These are phyloP conservation scores for Myripristis jacobus DNA, from an alignment of 2,797 vertebrate genomes.

Conservation along the genomic window DNA sequence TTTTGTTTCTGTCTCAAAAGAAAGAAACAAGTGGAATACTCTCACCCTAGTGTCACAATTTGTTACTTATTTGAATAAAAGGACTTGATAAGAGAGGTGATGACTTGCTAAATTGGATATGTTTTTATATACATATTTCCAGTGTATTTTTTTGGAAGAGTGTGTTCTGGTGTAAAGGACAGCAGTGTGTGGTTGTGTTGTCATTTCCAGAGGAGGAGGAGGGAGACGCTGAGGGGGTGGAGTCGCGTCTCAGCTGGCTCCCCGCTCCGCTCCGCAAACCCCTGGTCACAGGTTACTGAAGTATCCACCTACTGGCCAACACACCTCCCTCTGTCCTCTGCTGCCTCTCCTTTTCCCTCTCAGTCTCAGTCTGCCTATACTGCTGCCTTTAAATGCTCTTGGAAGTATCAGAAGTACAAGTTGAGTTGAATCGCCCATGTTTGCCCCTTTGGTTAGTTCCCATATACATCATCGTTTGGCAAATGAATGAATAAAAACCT, in stretches of 20 bases:
- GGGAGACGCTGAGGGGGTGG: slow-evolving; percentile 60
- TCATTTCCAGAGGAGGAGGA: slow-evolving; percentile 67
- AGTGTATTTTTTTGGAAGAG: no score
- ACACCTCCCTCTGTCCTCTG: background rate
- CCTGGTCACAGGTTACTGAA: slow-evolving; percentile 66
- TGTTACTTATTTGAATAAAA: no score
- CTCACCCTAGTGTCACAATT: no score
- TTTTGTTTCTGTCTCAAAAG: no score
- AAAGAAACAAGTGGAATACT: no score
- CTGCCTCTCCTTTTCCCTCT: background rate
- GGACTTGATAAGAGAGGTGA: no score
- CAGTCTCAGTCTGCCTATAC: background rate
- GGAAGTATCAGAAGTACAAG: background rate
- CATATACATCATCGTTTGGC: no score
- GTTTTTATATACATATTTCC: no score
- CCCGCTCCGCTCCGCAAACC: slow-evolving; percentile 62
- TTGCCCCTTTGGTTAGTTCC: no score
- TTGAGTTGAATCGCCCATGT: no score
- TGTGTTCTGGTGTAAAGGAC: background rate
- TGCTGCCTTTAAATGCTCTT: slow-evolving; percentile 10
- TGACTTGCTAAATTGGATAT: no score
- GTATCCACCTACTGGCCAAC: background rate
- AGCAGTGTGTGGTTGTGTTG: slow-evolving; percentile 33
- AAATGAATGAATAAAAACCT: no score
- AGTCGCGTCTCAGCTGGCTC: slow-evolving; percentile 76